These are phyloP conservation scores for Cladorhizidae sp. DNA, from an alignment of 37 sponge, comb jelly and placozoan species.

Conservation along the genomic window DNA sequence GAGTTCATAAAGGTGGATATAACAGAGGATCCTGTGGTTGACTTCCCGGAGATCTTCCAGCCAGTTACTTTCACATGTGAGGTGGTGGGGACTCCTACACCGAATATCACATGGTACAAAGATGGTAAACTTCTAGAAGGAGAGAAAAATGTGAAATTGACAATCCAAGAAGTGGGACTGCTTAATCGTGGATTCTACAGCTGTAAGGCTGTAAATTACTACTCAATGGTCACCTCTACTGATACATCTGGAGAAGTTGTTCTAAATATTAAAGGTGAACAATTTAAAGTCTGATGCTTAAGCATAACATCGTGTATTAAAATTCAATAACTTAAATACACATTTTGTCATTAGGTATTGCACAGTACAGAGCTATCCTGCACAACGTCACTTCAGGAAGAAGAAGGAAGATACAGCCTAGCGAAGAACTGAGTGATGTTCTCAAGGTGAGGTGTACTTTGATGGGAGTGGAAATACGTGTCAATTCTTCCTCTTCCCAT, in stretches of 20 bases:
- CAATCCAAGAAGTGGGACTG: conserved; percentile 22
- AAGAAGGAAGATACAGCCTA: no score
- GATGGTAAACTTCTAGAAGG: neutral
- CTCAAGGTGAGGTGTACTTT: neutral
- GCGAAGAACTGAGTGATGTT: neutral
- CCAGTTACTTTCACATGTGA: conserved; percentile 23
- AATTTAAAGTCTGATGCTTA: no score
- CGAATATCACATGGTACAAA: conserved; percentile 49
- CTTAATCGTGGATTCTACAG: conserved; percentile 21
- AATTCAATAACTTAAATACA: neutral
- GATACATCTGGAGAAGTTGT: neutral
- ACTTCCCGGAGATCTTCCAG: neutral
- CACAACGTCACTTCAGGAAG: no score
- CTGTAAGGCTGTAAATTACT: conserved; percentile 18
- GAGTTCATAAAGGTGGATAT: neutral
- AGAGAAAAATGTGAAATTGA: neutral
- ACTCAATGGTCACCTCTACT: neutral
- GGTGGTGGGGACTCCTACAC: conserved; percentile 21
- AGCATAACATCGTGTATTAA: neutral
- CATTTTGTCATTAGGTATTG: no score
- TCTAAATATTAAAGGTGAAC: conserved; percentile 35
- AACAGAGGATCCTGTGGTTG: neutral
- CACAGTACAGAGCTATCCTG: no score
- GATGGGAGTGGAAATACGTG: no score
- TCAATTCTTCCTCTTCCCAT: no score